Evolutionary conservation across 2,797 vertebrate genomes (phyloP), one percentile per base, ranked within the genome.

Genomic region (Triplophysa bombifrons): DNA sequence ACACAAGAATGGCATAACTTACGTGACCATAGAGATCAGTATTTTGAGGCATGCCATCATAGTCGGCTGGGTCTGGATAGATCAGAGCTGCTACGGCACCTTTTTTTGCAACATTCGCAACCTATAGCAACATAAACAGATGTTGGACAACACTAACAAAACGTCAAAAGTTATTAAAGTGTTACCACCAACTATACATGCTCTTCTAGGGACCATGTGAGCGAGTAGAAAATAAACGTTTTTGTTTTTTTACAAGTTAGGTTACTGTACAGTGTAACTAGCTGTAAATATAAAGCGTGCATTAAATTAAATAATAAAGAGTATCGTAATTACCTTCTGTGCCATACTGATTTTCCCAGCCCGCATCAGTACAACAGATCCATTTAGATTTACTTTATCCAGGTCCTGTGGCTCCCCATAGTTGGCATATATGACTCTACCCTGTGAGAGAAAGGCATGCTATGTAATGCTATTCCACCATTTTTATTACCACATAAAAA

Each of bases 11-110:
- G 34, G 1, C 1, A 1, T 12, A 25, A 95, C 97, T 92, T 85
- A 99, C 98, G 46, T 99, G 97, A 81, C 95, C 97, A 66, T 95
- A 98, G 3, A 96, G 86, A 0, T 88, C 81, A 0, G 84, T 80
- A 14, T 22, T 0, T 0, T 2, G 17, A 11, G 2, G 0, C 20
- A 19, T 22, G 86, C 0, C 0, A 0, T 0, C 19, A 76, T 91
- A 93, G 16, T 93, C 88, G 0, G 55, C 0, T 0, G 12, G 1
- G 53, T 95, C 95, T 0, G 91, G 90, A 84, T 94, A 99, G 85
- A 99, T 95, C 0, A 99, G 88, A 66, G 93, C 97, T 82, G 96
- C 98, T 48, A 84, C 30, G 1, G 93, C 95, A 22, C 90, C 93
- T 5, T 81, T 87, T 0, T 81, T 85, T 55, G 88, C 89, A 56